phyloP scores from a whole-genome alignment of 1,140 invertebrate species.

The Drosophila fuyamai region DNA sequence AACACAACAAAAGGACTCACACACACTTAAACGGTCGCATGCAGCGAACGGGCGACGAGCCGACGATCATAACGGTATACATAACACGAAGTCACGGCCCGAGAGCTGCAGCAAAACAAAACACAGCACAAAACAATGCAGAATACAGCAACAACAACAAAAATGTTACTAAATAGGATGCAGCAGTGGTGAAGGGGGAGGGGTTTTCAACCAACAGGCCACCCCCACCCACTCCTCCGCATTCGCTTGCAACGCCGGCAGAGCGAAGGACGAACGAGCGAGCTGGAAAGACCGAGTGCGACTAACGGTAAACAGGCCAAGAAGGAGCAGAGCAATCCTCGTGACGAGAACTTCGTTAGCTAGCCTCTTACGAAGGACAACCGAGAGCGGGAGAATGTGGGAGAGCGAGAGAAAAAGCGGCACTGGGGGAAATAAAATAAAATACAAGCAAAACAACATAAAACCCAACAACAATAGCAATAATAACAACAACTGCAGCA shows the following conservation, averaged over 20 bases:
- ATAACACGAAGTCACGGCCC: conserved; percentile 79
- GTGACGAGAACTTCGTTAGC: conserved; percentile 33
- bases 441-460: conserved; percentile 82
- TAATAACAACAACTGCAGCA: conserved; percentile 58
- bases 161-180: conserved; percentile 82
- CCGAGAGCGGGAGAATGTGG: conserved; percentile 24
- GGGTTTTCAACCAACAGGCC: neutral
- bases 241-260: conserved; percentile 40
- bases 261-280: conserved; percentile 80
- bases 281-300: conserved; percentile 79
- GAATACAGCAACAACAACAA: conserved; percentile 70
- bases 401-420: conserved; percentile 28
- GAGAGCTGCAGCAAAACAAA: conserved; percentile 82
- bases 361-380: conserved; percentile 27
- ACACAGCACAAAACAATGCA: conserved; percentile 83
- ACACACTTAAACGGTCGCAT: conserved; percentile 33
- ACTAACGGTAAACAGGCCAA: conserved; percentile 70
- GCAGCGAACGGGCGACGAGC: conserved; percentile 67
- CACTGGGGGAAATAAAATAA: conserved; percentile 73
- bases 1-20: conserved; percentile 61
- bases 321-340: conserved; percentile 64
- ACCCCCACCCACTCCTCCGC: conserved; percentile 34
- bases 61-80: conserved; percentile 78
- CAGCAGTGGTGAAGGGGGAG: conserved; percentile 27
- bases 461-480: conserved; percentile 66